Evolutionary conservation across 30 jellyfish, hydroid and myxozoan species (phyloP).

Genomic region (Turritopsis dohrnii): DNA sequence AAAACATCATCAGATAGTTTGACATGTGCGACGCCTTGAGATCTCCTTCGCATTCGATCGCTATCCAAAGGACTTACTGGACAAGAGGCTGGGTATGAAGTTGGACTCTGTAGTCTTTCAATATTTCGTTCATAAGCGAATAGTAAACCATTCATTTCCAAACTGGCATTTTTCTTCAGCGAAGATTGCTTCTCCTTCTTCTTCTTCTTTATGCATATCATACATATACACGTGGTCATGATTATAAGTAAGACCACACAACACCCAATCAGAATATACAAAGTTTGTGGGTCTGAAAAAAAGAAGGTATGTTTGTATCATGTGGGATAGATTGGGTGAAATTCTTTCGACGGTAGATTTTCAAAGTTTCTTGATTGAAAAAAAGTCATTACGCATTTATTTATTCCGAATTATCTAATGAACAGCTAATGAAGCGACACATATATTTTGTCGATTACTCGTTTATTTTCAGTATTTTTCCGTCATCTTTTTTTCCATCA

Average conservation of each 20-base stretch:
- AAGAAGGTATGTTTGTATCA: too few relatives aligned
- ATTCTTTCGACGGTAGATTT: too few relatives aligned
- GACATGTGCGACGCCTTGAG: background rate
- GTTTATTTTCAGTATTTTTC: too few relatives aligned
- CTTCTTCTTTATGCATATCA: background rate
- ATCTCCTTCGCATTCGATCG: background rate
- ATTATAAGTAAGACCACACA: background rate
- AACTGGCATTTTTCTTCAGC: background rate
- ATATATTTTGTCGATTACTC: too few relatives aligned
- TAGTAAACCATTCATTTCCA: background rate
- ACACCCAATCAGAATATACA: background rate
- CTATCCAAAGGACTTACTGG: slow-evolving; percentile 11
- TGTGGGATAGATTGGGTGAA: too few relatives aligned
- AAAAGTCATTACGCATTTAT: background rate
- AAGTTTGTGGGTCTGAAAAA: slow-evolving; percentile 1
- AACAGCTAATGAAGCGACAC: too few relatives aligned
- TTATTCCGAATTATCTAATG: too few relatives aligned
- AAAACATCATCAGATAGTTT: background rate
- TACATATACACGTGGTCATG: background rate
- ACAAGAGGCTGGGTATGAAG: slow-evolving; percentile 5
- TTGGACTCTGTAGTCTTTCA: slow-evolving; percentile 4
- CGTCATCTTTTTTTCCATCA: background rate
- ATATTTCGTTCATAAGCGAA: background rate
- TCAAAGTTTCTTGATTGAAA: background rate
- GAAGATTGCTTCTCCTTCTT: background rate